These are phyloP conservation scores for Pristiophorus japonicus DNA, from an alignment of 2,113 vertebrate species.

Conservation along the genomic window DNA sequence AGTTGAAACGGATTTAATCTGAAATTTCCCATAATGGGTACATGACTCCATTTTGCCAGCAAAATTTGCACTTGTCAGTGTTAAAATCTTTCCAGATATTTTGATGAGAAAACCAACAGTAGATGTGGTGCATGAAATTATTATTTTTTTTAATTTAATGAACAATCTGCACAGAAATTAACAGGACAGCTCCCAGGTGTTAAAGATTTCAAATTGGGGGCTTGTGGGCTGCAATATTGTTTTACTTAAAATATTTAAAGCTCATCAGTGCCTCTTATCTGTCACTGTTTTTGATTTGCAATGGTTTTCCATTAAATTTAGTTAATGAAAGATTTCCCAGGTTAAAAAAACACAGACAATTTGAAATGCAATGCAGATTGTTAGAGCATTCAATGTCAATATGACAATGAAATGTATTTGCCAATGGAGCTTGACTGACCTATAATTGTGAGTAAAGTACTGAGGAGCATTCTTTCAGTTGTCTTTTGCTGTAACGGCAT, in stretches of 20 bases:
- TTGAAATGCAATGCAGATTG: neutral
- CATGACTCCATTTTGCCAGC: neutral
- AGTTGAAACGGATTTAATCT: neutral
- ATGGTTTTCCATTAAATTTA: neutral
- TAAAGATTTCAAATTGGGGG: neutral
- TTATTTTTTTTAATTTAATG: neutral
- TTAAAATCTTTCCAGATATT: neutral
- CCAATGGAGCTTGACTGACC: neutral
- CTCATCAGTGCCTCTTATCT: too few relatives aligned
- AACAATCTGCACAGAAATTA: neutral
- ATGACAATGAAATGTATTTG: neutral
- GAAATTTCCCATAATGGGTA: neutral
- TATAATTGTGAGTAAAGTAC: constrained; percentile 5
- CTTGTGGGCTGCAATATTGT: neutral
- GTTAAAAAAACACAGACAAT: neutral
- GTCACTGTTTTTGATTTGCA: neutral
- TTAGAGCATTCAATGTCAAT: neutral
- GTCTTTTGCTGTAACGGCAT: neutral
- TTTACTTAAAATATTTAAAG: neutral
- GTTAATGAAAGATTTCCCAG: neutral
- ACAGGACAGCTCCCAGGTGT: neutral
- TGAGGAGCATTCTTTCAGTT: neutral
- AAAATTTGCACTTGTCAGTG: neutral
- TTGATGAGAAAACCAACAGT: constrained; percentile 16
- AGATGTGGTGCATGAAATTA: constrained; percentile 1